Evolutionary conservation across 2,888 invertebrate genomes (phyloP), one percentile per base, ranked within the genome.

Genomic region (Allophyes oxyacanthae): DNA sequence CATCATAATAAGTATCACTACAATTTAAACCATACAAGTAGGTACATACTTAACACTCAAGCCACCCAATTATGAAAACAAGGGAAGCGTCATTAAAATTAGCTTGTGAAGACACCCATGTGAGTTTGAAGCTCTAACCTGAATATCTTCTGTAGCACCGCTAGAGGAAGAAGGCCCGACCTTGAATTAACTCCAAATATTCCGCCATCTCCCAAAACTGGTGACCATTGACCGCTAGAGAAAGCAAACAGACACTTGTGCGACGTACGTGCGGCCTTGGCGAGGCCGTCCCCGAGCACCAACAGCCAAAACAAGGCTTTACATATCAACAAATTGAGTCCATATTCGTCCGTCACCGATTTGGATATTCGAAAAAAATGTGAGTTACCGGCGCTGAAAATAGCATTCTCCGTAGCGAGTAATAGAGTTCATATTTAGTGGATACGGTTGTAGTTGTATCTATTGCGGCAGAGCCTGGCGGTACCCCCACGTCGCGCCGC

Each of bases 181-280:
- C 88, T 89, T 89, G 89, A 85, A 78, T 72, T 68, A 74, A 77
- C 74, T 77, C 74, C 79, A 84, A 83, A 83, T 80, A 72, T 75
- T 72, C 71, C 72, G 74, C 65, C 66, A 78, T 82, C 76, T 75
- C 69, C 73, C 70, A 79, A 80, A 80, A 68, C 75, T 79, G n/a
- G 76, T 90, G 88, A 89, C 87, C 89, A 83, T 85, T 90, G 90
- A 90, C 90, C 91, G 88, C 86, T 85, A 87, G 90, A 89, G 92
- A 92, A 92, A 92, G 92, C 88, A 88, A 91, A 91, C 86, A 90
- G 82, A 78, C 75, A 58, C 62, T 61, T 71, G 79, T 75, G 81
- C 79, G 82, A 79, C 81, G 81, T 81, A 85, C 86, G 83, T 81
- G 83, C 86, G 91, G 88, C 91, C 91, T 91, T 92, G 88, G 81